Conservation (phyloP, 2,888 invertebrate species). For the Leptinotarsa rubiginosa region DNA sequence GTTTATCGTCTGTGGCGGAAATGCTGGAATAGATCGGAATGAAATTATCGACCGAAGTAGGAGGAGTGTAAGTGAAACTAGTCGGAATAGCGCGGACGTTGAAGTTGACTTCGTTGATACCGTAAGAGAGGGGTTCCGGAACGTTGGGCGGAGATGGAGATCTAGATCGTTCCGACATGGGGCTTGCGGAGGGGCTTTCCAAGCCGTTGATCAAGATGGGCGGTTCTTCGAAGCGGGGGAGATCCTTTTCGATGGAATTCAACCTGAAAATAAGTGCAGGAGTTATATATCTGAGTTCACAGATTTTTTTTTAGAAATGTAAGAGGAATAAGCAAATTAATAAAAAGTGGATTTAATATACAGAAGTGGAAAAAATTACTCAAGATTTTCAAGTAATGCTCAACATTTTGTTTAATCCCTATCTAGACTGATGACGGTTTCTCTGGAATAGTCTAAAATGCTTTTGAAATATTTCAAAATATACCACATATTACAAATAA, state of each 20-base stretch:
- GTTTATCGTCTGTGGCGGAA: constrained; percentile 55
- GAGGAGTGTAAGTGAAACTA: constrained; percentile 47
- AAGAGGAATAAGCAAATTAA: no score
- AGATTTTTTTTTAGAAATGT: no score
- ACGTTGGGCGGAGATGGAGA: constrained; percentile 63
- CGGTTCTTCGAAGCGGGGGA: constrained; percentile 58
- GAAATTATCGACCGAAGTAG: constrained; percentile 51
- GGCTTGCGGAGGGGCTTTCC: constrained; percentile 54
- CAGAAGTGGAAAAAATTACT: no score
- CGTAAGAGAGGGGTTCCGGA: constrained; percentile 60
- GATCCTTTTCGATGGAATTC: constrained; percentile 57
- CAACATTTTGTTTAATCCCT: no score
- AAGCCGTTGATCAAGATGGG: constrained; percentile 60
- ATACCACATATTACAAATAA: no score
- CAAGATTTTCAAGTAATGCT: no score
- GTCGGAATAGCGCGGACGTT: constrained; percentile 42
- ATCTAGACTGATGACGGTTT: no score
- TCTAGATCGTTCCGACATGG: constrained; percentile 57
- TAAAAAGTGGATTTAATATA: no score
- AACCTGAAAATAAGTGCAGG: constrained; percentile 52
- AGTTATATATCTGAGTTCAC: constrained; percentile 27
- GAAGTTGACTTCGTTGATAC: constrained; percentile 54
- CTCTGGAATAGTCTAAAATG: no score
- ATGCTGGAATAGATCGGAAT: constrained; percentile 47
- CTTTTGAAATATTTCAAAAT: no score